Percentiles rank a stretch among this genome's conserved stretches.
phyloP scores from a whole-genome alignment of 2,888 invertebrate species.

The Drosophila lacicola region DNA sequence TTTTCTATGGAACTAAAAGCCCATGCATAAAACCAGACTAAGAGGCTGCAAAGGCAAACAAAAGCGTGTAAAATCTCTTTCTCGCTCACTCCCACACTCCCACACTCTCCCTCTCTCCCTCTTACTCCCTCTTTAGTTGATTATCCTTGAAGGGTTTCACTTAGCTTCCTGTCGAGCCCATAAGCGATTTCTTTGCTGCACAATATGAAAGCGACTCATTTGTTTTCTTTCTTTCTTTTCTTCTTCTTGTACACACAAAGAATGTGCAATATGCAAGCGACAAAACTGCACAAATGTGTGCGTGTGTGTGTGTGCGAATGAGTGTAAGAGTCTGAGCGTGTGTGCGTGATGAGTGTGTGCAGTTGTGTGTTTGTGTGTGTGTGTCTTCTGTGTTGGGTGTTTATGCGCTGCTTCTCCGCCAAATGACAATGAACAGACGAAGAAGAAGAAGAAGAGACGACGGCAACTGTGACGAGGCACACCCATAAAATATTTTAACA shows the following conservation, averaged over 20 bases:
- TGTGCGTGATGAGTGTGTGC: slow-evolving; percentile 12
- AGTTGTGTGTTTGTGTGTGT: slow-evolving; percentile 17
- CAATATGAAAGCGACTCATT: slow-evolving; percentile 38
- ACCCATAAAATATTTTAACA: slow-evolving; percentile 63
- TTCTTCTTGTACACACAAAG: slow-evolving; percentile 21
- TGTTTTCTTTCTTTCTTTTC: slow-evolving; percentile 8
- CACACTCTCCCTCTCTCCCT: not conserved
- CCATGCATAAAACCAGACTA: slow-evolving; percentile 15
- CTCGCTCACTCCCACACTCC: not conserved
- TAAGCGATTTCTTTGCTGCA: slow-evolving; percentile 25
- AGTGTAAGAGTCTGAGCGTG: slow-evolving; percentile 12
- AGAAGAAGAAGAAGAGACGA: slow-evolving; percentile 20
- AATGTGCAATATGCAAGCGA: slow-evolving; percentile 54
- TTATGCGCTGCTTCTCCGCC: slow-evolving; percentile 26
- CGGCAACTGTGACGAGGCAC: slow-evolving; percentile 34
- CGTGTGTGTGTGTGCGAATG: slow-evolving; percentile 4
- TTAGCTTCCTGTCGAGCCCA: slow-evolving; percentile 39
- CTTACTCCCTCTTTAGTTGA: not conserved
- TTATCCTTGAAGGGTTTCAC: slow-evolving; percentile 57
- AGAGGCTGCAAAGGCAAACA: slow-evolving; percentile 34
- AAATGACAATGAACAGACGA: slow-evolving; percentile 60
- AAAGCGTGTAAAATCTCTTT: slow-evolving; percentile 3
- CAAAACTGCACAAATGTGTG: slow-evolving; percentile 39
- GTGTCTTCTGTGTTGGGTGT: slow-evolving; percentile 32
- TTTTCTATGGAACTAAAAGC: slow-evolving; percentile 18